Base-by-base conservation (phyloP, 2,888 invertebrate genomes). In the Phyllotreta striolata region DNA sequence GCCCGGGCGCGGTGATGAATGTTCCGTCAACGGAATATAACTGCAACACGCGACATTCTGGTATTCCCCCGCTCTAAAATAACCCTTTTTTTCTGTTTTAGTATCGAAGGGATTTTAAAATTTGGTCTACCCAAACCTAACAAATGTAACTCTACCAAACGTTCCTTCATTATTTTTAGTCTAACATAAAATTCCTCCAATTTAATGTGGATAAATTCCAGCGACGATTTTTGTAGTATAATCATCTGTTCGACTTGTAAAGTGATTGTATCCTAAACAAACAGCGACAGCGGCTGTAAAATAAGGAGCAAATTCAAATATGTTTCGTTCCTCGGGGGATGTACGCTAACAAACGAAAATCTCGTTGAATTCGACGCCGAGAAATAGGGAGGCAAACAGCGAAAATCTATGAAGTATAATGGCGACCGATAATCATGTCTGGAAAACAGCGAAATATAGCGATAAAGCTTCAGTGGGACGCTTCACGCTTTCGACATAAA, bases 401-500 rank as follows among this genome's bases (percentile, higher is more conserved):
- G 62, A 56, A 69, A 69, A 65, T 68, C 66, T 67, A 67, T 67
- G 69, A 65, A 66, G 67, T 68, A 70, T 71, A 69, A 70, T 70
- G 71, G 71, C 66, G 64, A 62, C 60, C 65, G 70, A 70, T 72
- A 73, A 74, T 73, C 72, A 74, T 74, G 76, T 76, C 72, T 73
- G 69, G 70, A 70, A 74, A 75, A 73, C 77, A 77, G 78, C 77
- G 77, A 77, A 79, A 79, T 77, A 76, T 76, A 75, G 76, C 77
- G 77, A 78, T 79, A 79, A 79, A 79, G 78, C 78, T 76, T 71
- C 70, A 72, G 62, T 70, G 74, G 76, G 77, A 77, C 76, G 75
- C 74, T 77, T 77, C 77, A 78, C 77, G 78, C 77, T 73, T 74
- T 72, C 76, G 79, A 79, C 78, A 80, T 80, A 80, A 80, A 80